Evolutionary conservation across 37 sponge, comb jelly and placozoan genomes (phyloP).

Genomic region (Lycopodina hypogea): DNA sequence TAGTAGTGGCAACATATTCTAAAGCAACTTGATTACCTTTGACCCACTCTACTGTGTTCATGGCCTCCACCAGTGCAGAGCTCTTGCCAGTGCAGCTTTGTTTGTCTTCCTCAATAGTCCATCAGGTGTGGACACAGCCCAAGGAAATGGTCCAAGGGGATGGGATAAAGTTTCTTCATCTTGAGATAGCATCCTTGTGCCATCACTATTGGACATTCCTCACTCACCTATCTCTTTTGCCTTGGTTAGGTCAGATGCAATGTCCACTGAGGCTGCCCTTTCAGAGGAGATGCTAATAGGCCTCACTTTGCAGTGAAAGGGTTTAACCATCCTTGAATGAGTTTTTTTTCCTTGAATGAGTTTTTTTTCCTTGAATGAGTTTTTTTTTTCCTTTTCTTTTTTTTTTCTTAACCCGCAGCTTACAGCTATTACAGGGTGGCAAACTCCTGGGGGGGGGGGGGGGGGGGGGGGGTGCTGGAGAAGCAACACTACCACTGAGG

Average conservation of each 20-base stretch:
- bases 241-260: constrained; percentile 2
- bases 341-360: no score
- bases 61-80: constrained; percentile 3
- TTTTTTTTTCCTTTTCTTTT: no score
- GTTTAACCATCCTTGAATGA: constrained; percentile 15
- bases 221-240: constrained; percentile 11
- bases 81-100: constrained; percentile 3
- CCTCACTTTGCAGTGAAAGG: constrained; percentile 1
- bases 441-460: no score
- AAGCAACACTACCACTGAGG: no score
- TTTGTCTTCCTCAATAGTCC: constrained; percentile 7
- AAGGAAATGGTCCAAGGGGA: constrained; percentile 26
- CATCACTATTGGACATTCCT: constrained; percentile 22
- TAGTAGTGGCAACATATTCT: constrained; percentile 1
- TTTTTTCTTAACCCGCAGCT: no score
- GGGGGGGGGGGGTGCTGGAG: no score
- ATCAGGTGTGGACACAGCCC: constrained; percentile 12
- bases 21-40: constrained; percentile 7
- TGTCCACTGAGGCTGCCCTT: constrained; percentile 2
- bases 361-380: no score
- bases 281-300: constrained; percentile 3
- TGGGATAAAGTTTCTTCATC: constrained; percentile 1
- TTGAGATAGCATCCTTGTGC: constrained; percentile 3
- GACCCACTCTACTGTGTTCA: not conserved
- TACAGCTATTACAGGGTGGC: no score